These are phyloP conservation scores for Saimiri boliviensis DNA, from an alignment of 2,113 vertebrate species.

Conservation along the genomic window DNA sequence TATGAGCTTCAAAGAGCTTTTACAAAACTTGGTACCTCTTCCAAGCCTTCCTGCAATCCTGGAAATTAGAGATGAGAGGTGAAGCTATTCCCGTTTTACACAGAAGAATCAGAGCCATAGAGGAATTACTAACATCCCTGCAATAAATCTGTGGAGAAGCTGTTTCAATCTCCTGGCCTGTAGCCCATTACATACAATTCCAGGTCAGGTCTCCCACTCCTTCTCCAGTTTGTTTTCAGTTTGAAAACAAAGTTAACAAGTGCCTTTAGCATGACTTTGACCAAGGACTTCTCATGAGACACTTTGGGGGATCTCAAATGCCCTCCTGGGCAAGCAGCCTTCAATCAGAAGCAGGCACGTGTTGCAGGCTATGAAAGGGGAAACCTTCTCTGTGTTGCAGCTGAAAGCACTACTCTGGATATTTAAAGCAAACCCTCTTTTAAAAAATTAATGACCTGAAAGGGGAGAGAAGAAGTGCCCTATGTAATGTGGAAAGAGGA, in stretches of 20 bases:
- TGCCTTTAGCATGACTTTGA: constrained; percentile 73
- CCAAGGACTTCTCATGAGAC: constrained; percentile 62
- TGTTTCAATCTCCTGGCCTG: background rate
- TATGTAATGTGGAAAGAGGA: constrained; percentile 83
- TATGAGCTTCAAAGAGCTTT: background rate
- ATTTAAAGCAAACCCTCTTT: constrained; percentile 84
- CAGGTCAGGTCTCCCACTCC: background rate
- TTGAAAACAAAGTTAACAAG: constrained; percentile 51
- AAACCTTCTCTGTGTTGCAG: constrained; percentile 82
- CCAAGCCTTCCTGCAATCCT: background rate
- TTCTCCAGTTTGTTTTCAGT: constrained; percentile 28
- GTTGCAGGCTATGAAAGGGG: constrained; percentile 71
- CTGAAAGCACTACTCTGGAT: constrained; percentile 80
- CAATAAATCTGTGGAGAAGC: background rate
- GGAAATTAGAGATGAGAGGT: background rate
- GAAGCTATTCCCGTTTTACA: background rate
- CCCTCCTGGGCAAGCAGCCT: constrained; percentile 67
- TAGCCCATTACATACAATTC: background rate
- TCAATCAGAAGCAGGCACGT: constrained; percentile 68
- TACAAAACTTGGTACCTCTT: background rate
- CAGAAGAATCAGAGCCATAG: background rate
- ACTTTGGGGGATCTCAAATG: constrained; percentile 26
- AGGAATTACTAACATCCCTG: background rate
- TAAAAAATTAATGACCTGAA: constrained; percentile 88
- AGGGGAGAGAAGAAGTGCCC: constrained; percentile 82